Percentiles rank a stretch among this genome's conserved stretches.
Evolutionary conservation across 2,113 vertebrate species (phyloP).

Genomic region (Chauna torquata): DNA sequence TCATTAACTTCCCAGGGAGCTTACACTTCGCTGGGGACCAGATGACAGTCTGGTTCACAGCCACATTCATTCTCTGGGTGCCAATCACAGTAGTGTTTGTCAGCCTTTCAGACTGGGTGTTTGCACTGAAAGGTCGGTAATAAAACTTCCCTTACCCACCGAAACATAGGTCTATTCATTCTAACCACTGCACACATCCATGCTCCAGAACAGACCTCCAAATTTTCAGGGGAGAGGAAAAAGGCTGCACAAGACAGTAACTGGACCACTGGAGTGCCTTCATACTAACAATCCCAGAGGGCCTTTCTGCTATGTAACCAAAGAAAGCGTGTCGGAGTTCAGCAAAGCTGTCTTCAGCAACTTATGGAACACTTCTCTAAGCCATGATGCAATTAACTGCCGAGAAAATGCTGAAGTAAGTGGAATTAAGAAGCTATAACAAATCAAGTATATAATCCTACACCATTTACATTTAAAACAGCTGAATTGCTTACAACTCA

Average conservation of each 20-base stretch:
- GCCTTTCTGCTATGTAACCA: conserved; percentile 49
- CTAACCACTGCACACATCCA: not conserved
- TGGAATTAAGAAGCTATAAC: conserved; percentile 71
- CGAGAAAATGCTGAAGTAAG: conserved; percentile 73
- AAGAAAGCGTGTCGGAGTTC: conserved; percentile 55
- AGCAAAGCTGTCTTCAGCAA: conserved; percentile 67
- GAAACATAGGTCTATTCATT: not conserved
- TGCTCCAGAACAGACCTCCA: not conserved
- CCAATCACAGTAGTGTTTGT: not conserved
- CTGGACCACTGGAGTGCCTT: conserved; percentile 33
- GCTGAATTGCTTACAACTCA: conserved; percentile 65
- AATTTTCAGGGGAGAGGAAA: not conserved
- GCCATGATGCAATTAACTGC: conserved; percentile 73
- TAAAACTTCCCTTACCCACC: not conserved
- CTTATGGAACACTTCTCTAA: conserved; percentile 64
- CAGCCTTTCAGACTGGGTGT: not conserved
- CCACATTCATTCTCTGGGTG: not conserved
- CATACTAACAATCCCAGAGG: conserved; percentile 56
- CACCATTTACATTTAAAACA: conserved; percentile 65
- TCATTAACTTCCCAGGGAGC: not conserved
- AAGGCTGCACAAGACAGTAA: conserved; percentile 24
- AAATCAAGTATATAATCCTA: conserved; percentile 71
- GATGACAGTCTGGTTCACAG: not conserved
- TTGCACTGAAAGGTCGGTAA: not conserved
- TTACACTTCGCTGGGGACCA: not conserved